Evolutionary conservation across 2,797 vertebrate genomes (phyloP).

Genomic region (Microcaecilia unicolor): DNA sequence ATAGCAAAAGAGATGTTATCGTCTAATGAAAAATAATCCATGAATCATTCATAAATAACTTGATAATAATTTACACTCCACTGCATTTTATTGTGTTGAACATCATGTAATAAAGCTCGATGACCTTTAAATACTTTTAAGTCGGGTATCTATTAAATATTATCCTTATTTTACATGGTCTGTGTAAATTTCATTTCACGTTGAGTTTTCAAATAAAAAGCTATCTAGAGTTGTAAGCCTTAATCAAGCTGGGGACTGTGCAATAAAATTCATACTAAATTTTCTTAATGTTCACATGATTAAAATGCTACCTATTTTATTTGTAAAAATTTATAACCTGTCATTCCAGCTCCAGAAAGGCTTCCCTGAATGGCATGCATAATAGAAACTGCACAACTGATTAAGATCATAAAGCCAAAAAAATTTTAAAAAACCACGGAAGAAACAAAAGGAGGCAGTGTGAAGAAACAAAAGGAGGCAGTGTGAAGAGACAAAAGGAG

Average conservation of each 20-base stretch:
- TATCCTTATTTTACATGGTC: constrained; percentile 27
- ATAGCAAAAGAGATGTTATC: constrained; percentile 28
- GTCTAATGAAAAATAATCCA: constrained; percentile 33
- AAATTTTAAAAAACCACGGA: no score
- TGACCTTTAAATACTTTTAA: constrained; percentile 59
- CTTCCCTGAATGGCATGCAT: no score
- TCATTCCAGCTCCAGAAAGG: no score
- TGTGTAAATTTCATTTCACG: constrained; percentile 17
- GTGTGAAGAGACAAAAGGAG: no score
- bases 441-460: no score
- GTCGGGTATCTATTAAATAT: constrained; percentile 34
- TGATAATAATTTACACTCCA: constrained; percentile 38
- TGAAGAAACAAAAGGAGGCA: no score
- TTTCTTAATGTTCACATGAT: no score
- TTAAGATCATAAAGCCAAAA: no score
- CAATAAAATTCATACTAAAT: no score
- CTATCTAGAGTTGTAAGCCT: background rate
- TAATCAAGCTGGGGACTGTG: background rate
- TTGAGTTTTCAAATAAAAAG: constrained; percentile 7
- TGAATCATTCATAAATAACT: constrained; percentile 41
- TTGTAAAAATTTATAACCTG: no score
- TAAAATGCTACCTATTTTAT: no score
- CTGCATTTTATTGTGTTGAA: constrained; percentile 31
- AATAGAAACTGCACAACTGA: no score
- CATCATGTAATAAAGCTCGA: constrained; percentile 41